These are phyloP conservation scores for Amphiprion ocellaris DNA, from an alignment of 2,113 vertebrate genomes.

Conservation along the genomic window DNA sequence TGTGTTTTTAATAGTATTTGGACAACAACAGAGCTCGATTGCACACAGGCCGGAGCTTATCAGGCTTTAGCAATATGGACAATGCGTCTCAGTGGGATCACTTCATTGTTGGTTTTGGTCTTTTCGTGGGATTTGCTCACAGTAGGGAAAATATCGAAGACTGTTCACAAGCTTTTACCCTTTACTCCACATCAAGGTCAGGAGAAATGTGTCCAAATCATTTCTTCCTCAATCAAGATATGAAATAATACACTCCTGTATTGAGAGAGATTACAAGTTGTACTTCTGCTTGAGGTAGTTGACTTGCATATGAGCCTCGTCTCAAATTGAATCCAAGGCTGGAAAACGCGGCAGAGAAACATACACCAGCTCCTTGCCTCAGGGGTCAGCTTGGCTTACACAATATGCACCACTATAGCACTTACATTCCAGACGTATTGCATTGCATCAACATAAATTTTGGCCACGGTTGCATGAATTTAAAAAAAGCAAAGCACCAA, in stretches of 20 bases:
- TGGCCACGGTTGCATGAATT: slow-evolving; percentile 24
- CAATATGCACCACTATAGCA: slow-evolving; percentile 18
- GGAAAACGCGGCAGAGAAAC: background rate
- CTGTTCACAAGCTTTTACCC: background rate
- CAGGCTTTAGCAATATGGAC: background rate
- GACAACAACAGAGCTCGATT: background rate
- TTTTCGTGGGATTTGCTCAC: background rate
- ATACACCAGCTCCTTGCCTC: background rate
- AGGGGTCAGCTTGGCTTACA: background rate
- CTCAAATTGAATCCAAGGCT: background rate
- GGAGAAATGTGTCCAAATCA: background rate
- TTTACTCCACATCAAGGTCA: background rate
- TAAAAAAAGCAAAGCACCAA: slow-evolving; percentile 12
- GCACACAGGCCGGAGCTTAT: background rate
- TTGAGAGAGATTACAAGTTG: background rate
- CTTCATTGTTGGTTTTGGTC: background rate
- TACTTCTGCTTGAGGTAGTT: background rate
- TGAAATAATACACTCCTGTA: background rate
- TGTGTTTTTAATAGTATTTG: background rate
- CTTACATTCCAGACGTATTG: slow-evolving; percentile 6
- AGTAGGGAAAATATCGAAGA: background rate
- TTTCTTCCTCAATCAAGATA: background rate
- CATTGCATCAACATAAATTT: slow-evolving; percentile 14
- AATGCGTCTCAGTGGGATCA: background rate
- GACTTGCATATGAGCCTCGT: background rate